These are phyloP conservation scores for Opisthograptis luteolata DNA, from an alignment of 2,888 invertebrate genomes.

Conservation along the genomic window DNA sequence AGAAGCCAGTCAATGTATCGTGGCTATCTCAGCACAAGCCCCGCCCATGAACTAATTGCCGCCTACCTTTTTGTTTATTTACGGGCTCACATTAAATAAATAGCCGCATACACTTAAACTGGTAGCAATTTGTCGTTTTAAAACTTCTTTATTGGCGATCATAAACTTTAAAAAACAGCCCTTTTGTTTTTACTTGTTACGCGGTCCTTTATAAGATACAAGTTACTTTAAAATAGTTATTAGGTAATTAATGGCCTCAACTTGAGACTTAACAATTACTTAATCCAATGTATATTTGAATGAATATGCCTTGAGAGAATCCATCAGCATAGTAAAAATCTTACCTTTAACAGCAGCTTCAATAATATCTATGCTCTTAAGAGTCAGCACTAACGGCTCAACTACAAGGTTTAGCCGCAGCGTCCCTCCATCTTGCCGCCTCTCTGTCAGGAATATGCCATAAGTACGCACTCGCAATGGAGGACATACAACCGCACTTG, in stretches of 20 bases:
- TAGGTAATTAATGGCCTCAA: too few species aligned
- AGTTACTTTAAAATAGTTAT: too few species aligned
- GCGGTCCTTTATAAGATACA: too few species aligned
- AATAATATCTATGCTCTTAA: conserved; percentile 66
- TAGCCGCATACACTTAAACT: conserved; percentile 38
- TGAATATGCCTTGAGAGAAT: too few species aligned
- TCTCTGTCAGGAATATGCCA: conserved; percentile 71
- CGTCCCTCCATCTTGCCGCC: conserved; percentile 40
- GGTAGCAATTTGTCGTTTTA: conserved; percentile 28
- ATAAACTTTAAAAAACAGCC: conserved; percentile 1
- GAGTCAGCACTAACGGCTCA: conserved; percentile 66
- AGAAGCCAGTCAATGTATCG: too few species aligned
- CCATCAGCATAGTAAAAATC: conserved; percentile 20
- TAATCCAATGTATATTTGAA: too few species aligned
- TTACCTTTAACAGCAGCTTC: conserved; percentile 76
- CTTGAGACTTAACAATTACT: too few species aligned
- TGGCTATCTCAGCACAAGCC: conserved; percentile 50
- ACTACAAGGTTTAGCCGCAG: conserved; percentile 59
- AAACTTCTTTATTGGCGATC: conserved; percentile 26
- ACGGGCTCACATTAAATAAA: conserved; percentile 49
- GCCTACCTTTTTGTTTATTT: conserved; percentile 76
- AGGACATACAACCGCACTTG: conserved; percentile 51
- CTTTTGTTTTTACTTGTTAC: too few species aligned
- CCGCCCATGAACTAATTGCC: conserved; percentile 71
- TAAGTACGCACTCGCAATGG: conserved; percentile 63